Conservation (phyloP, 1,140 invertebrate species). For the Anthonomus grandis region DNA sequence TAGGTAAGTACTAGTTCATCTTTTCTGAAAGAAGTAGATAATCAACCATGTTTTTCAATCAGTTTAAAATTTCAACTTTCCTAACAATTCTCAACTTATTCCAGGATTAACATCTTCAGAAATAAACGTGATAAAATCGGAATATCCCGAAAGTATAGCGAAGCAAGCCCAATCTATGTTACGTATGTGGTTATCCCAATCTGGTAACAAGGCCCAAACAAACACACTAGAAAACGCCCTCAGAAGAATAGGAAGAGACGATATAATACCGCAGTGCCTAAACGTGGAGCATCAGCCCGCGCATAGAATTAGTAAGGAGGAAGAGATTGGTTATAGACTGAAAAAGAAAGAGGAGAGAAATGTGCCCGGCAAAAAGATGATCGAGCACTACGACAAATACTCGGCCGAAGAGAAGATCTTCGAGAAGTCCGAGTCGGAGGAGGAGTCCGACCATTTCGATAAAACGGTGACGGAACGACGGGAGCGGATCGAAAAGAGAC, state of each 20-base stretch:
- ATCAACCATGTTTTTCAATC: neutral
- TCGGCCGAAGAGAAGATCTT: constrained; percentile 70
- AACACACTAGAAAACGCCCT: constrained; percentile 80
- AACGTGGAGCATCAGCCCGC: constrained; percentile 71
- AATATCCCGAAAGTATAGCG: constrained; percentile 78
- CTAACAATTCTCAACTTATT: too few species aligned
- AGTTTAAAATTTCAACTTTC: neutral
- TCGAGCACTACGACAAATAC: constrained; percentile 59
- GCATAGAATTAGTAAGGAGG: constrained; percentile 32
- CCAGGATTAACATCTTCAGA: constrained; percentile 77
- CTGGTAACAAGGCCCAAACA: constrained; percentile 74
- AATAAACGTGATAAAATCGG: constrained; percentile 82
- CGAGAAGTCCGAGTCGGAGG: constrained; percentile 58
- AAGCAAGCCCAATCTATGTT: constrained; percentile 93
- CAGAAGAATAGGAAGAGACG: constrained; percentile 83
- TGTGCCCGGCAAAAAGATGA: constrained; percentile 53
- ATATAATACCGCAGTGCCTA: constrained; percentile 91
- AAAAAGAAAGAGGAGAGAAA: constrained; percentile 39
- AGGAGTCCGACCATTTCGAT: constrained; percentile 65
- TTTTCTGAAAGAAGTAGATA: neutral
- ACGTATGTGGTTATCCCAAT: constrained; percentile 73
- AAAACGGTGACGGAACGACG: constrained; percentile 65
- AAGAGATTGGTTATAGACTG: constrained; percentile 45
- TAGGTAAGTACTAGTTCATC: constrained; percentile 50
- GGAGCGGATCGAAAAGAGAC: constrained; percentile 66